These are phyloP conservation scores for Smittia aterrima DNA, from an alignment of 2,888 invertebrate species.

Conservation along the genomic window DNA sequence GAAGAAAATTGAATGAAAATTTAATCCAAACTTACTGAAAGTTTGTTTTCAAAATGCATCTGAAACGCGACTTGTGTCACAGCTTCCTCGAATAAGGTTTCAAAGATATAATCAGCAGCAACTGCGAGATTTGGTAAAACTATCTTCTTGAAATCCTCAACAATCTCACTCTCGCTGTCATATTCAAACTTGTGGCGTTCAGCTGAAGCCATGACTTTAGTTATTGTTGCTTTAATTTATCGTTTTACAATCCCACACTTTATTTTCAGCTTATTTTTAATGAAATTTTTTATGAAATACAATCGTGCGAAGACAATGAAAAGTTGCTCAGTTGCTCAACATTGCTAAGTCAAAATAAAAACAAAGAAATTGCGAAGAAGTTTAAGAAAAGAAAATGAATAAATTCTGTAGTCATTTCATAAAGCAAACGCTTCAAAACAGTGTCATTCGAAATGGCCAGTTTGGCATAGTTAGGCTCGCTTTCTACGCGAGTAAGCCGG, in stretches of 20 bases:
- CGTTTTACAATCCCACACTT: too few relatives aligned
- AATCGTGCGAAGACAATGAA: too few relatives aligned
- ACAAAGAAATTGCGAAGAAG: not conserved
- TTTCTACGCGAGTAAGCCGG: not conserved
- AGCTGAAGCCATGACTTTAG: not conserved
- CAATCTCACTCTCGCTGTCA: not conserved
- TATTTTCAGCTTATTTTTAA: too few relatives aligned
- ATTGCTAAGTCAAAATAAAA: not conserved
- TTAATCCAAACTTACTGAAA: not conserved
- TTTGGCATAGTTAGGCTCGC: not conserved
- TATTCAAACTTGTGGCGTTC: not conserved
- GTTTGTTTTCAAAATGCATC: constrained; percentile 10
- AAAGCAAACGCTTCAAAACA: constrained; percentile 6
- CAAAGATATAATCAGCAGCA: not conserved
- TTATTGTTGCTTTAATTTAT: too few relatives aligned
- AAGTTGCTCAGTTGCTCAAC: too few relatives aligned
- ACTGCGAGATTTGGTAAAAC: not conserved
- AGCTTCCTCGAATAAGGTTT: not conserved
- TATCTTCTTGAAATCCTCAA: not conserved
- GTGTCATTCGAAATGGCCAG: not conserved
- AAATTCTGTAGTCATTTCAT: not conserved
- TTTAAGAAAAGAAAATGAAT: constrained; percentile 14
- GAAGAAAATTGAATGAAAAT: constrained; percentile 6
- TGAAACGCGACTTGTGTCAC: not conserved
- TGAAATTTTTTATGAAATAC: too few relatives aligned